phyloP scores from a whole-genome alignment of 2,797 vertebrate genomes.

The Momotus momota region DNA sequence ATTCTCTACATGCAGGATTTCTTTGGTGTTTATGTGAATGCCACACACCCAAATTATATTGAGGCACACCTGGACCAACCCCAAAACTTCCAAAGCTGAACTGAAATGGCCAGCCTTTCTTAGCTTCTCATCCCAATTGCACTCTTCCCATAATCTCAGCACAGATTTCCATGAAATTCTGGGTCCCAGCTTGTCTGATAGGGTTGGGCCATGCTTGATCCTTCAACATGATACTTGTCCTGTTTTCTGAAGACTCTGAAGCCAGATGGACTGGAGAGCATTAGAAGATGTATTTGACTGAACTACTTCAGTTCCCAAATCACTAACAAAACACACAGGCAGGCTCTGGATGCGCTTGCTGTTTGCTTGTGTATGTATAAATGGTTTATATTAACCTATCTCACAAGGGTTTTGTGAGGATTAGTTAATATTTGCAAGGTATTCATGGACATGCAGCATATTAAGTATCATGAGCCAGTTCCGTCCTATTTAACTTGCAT shows the following conservation, averaged over 20 bases:
- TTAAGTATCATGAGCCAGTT: not conserved
- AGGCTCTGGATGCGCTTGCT: not conserved
- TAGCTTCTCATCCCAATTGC: not conserved
- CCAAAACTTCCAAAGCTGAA: not conserved
- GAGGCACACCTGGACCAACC: not conserved
- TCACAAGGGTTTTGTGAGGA: not conserved
- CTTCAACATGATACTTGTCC: not conserved
- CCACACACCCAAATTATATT: not conserved
- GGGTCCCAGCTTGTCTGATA: not conserved
- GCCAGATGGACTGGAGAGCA: not conserved
- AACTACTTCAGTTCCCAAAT: not conserved
- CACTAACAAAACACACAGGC: not conserved
- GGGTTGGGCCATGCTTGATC: not conserved
- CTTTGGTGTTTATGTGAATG: not conserved
- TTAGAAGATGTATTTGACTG: not conserved
- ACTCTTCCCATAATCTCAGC: not conserved
- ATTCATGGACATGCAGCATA: not conserved
- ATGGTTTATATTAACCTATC: slow-evolving; percentile 14
- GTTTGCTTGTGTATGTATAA: not conserved
- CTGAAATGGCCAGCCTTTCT: not conserved
- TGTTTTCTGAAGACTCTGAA: not conserved
- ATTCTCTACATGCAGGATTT: not conserved
- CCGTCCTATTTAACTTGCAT: not conserved
- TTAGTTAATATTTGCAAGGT: slow-evolving; percentile 20
- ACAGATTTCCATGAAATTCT: not conserved